Evolutionary conservation across 2,888 invertebrate genomes (phyloP).

Genomic region (Molorchus minor): DNA sequence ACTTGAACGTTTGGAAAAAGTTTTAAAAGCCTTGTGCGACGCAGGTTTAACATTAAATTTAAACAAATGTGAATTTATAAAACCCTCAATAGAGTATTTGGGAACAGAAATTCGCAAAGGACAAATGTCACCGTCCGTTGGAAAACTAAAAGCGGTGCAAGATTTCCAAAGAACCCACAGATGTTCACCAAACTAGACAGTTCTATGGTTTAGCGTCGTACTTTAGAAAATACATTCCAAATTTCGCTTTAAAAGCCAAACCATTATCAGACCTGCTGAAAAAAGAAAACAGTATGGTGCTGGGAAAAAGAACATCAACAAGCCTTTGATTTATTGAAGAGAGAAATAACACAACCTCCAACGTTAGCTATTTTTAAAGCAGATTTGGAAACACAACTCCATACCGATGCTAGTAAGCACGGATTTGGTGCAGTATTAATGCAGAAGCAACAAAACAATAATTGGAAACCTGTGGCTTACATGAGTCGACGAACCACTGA

Average conservation of each 20-base stretch:
- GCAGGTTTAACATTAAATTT: background rate
- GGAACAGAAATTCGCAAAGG: background rate
- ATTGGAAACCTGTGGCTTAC: conserved; percentile 44
- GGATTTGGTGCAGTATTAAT: conserved; percentile 44
- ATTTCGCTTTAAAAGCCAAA: conserved; percentile 33
- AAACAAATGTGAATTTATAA: background rate
- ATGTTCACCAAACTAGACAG: conserved; percentile 29
- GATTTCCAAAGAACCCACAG: conserved; percentile 44
- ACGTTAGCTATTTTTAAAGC: conserved; percentile 18
- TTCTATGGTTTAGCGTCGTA: conserved; percentile 40
- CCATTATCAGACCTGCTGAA: conserved; percentile 33
- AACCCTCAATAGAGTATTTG: background rate
- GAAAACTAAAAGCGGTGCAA: conserved; percentile 39
- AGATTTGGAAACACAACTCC: conserved; percentile 34
- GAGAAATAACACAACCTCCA: conserved; percentile 5
- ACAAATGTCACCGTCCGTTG: background rate
- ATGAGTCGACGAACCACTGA: conserved; percentile 29
- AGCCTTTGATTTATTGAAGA: conserved; percentile 14
- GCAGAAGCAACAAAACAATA: conserved; percentile 38
- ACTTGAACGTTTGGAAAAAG: background rate
- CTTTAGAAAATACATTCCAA: conserved; percentile 42
- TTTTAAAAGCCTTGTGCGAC: background rate
- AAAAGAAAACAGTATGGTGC: conserved; percentile 21
- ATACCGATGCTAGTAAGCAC: conserved; percentile 43
- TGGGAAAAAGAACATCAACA: conserved; percentile 16